Conservation (phyloP, 1,140 invertebrate genomes). For the Spodoptera frugiperda region DNA sequence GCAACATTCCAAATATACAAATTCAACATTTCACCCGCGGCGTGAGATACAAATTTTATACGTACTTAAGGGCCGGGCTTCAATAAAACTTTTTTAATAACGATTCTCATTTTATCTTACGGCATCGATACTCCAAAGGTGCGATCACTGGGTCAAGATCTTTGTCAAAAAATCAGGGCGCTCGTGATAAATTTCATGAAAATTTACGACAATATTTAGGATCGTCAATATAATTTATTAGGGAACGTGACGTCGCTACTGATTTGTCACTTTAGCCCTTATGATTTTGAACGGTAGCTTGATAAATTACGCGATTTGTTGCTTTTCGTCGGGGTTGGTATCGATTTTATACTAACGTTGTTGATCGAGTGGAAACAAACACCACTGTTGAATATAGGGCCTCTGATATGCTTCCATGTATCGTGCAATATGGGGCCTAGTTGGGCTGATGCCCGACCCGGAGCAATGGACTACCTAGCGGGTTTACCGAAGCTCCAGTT, state of each 20-base stretch:
- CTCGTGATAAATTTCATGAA: not conserved
- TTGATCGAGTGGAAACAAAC: too few relatives aligned
- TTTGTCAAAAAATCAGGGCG: conserved; percentile 21
- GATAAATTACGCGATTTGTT: not conserved
- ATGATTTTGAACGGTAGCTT: not conserved
- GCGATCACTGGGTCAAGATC: conserved; percentile 4
- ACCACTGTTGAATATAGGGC: too few relatives aligned
- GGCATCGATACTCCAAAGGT: conserved; percentile 9
- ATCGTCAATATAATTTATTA: conserved; percentile 18
- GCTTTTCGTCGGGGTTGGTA: too few relatives aligned
- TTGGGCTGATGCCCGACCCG: too few relatives aligned
- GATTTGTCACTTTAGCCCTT: not conserved
- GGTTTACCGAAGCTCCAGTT: too few relatives aligned
- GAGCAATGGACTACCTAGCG: too few relatives aligned
- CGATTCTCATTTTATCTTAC: conserved; percentile 34
- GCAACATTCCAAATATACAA: too few relatives aligned
- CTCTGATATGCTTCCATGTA: too few relatives aligned
- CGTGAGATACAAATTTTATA: conserved; percentile 4
- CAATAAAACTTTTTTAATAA: conserved; percentile 55
- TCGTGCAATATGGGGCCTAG: too few relatives aligned
- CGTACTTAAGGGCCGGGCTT: conserved; percentile 4
- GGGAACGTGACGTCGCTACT: not conserved
- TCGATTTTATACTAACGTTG: too few relatives aligned
- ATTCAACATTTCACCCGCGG: too few relatives aligned
- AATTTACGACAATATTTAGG: conserved; percentile 9